Conservation (phyloP, 2,113 vertebrate genomes). For the Corythoichthys intestinalis region DNA sequence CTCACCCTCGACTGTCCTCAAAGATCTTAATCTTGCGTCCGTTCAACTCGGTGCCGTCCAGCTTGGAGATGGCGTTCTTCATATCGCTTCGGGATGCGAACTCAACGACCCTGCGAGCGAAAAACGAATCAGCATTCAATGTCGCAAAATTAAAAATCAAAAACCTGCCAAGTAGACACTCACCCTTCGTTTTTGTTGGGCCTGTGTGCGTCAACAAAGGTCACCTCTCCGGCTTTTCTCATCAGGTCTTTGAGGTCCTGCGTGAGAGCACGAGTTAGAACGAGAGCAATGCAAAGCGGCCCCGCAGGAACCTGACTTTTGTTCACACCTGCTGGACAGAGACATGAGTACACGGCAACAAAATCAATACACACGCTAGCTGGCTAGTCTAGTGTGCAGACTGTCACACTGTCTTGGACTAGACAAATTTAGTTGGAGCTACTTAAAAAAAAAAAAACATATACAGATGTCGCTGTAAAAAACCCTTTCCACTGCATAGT, state of each 20-base stretch:
- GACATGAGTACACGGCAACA: slow-evolving; percentile 48
- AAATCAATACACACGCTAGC: slow-evolving; percentile 47
- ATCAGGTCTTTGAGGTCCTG: slow-evolving; percentile 93
- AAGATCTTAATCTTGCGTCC: slow-evolving; percentile 86
- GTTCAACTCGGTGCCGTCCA: slow-evolving; percentile 87
- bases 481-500: neutral
- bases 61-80: slow-evolving; percentile 88
- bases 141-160: fast-evolving
- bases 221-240: slow-evolving; percentile 91
- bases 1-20: slow-evolving; percentile 84
- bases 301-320: slow-evolving; percentile 30
- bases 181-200: slow-evolving; percentile 90
- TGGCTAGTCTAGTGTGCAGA: neutral
- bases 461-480: neutral
- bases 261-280: slow-evolving; percentile 21
- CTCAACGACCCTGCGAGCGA: slow-evolving; percentile 80
- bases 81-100: slow-evolving; percentile 89
- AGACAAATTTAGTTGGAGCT: neutral
- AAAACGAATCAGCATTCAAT: neutral
- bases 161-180: neutral
- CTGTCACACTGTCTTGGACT: neutral
- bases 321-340: slow-evolving; percentile 52
- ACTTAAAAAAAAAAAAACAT: neutral
- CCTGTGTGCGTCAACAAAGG: slow-evolving; percentile 91
- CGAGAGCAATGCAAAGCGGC: neutral